Conservation (phyloP, 92 coral and sea anemone genomes). For the Heteractis magnifica region DNA sequence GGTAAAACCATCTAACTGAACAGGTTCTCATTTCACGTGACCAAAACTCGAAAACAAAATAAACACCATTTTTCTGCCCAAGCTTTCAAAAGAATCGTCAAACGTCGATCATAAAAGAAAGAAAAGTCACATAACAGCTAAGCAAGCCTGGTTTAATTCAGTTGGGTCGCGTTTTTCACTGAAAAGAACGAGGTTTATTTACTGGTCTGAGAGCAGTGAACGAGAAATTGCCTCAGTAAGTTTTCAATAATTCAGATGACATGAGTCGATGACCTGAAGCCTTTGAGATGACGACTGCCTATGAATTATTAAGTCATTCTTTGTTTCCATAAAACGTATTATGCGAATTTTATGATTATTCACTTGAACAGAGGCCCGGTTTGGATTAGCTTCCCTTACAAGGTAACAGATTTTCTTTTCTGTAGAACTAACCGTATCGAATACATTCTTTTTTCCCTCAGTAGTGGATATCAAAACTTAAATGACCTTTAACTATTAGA, state of each 20-base stretch:
- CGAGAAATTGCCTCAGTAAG: slow-evolving; percentile 48
- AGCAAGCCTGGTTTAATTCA: neutral
- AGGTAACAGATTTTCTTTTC: slow-evolving; percentile 30
- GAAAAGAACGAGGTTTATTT: neutral
- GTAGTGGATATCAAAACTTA: neutral
- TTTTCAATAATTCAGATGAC: slow-evolving; percentile 59
- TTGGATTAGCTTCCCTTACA: slow-evolving; percentile 55
- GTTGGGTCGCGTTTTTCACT: neutral
- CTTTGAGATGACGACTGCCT: slow-evolving; percentile 58
- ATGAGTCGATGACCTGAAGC: slow-evolving; percentile 63
- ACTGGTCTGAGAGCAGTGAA: slow-evolving; percentile 1
- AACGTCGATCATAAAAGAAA: neutral
- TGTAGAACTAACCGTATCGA: neutral
- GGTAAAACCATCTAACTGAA: slow-evolving; percentile 23
- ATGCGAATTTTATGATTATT: slow-evolving; percentile 63
- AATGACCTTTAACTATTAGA: neutral
- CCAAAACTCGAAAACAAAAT: neutral
- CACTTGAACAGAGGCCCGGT: slow-evolving; percentile 69
- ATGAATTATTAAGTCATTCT: slow-evolving; percentile 59
- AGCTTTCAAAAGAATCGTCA: neutral
- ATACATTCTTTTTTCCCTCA: neutral
- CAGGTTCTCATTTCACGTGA: slow-evolving; percentile 36
- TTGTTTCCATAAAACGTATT: slow-evolving; percentile 84
- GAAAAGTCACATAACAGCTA: neutral
- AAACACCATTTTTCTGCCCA: neutral